Evolutionary conservation across 1,140 invertebrate genomes (phyloP).

Genomic region (Plectus sambesii): DNA sequence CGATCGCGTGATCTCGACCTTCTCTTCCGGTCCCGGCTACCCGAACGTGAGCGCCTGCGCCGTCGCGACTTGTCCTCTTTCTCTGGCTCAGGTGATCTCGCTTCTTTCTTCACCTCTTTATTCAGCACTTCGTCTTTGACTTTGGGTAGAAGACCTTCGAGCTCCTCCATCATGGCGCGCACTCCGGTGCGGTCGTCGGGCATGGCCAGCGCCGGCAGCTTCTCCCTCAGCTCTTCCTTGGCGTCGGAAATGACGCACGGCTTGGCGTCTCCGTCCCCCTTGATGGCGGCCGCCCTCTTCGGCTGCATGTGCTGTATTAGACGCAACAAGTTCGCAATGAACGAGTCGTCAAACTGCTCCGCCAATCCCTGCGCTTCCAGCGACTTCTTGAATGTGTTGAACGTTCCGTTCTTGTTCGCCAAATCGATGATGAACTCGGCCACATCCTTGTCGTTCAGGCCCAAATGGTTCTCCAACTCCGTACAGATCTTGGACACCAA

Average conservation of each 20-base stretch:
- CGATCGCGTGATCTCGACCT: conserved; percentile 31
- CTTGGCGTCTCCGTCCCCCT: conserved; percentile 4
- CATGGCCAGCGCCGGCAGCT: conserved; percentile 78
- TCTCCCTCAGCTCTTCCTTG: conserved; percentile 56
- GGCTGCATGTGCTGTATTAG: conserved; percentile 84
- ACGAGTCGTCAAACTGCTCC: conserved; percentile 63
- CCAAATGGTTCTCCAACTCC: conserved; percentile 93
- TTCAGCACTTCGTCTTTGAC: conserved; percentile 1
- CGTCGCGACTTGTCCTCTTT: conserved; percentile 8
- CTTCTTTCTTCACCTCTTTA: background rate
- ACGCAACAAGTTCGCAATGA: conserved; percentile 75
- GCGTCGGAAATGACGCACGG: conserved; percentile 28
- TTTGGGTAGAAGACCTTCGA: conserved; percentile 55
- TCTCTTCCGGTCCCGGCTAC: conserved; percentile 26
- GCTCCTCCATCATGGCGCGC: conserved; percentile 75
- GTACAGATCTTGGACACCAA: conserved; percentile 95
- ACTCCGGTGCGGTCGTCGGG: conserved; percentile 61
- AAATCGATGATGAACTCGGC: conserved; percentile 92
- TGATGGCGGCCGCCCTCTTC: conserved; percentile 14
- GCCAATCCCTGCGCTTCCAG: conserved; percentile 69
- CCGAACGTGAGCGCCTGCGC: conserved; percentile 22
- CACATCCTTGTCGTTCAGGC: conserved; percentile 90
- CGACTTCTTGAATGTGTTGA: conserved; percentile 73
- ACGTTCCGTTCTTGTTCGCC: conserved; percentile 70
- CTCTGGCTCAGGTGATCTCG: conserved; percentile 9